Percentiles rank a stretch among this genome's conserved stretches.
These are phyloP conservation scores for Cephus runcator DNA, from an alignment of 2,888 invertebrate genomes.

Conservation along the genomic window DNA sequence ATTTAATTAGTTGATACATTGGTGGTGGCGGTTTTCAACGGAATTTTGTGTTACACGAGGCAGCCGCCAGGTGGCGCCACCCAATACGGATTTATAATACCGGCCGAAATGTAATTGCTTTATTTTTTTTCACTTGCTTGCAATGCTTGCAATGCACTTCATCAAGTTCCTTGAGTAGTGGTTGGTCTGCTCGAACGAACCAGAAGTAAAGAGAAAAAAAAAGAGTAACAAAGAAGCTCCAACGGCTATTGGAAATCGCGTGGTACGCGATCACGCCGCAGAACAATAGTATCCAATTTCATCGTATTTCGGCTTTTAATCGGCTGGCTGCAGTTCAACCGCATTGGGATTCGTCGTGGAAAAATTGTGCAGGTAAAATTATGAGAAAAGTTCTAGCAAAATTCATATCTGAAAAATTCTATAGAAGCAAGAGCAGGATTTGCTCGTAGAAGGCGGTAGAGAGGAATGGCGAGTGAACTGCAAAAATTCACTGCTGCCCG, in stretches of 20 bases:
- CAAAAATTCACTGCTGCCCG: not conserved
- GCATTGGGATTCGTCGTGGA: not conserved
- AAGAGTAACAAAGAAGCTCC: not conserved
- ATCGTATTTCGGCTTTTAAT: not conserved
- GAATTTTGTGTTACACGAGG: not conserved
- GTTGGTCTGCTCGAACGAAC: not conserved
- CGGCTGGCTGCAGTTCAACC: not conserved
- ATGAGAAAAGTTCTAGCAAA: not conserved
- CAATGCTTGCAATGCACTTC: not conserved
- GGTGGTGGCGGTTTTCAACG: not conserved
- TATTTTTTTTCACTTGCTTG: not conserved
- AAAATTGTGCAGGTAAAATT: not conserved
- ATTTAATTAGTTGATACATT: not conserved
- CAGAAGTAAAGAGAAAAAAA: not conserved
- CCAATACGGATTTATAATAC: not conserved
- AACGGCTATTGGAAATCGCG: not conserved
- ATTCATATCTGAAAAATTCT: not conserved
- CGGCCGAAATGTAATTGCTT: not conserved
- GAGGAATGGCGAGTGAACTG: not conserved
- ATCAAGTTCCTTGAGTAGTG: not conserved
- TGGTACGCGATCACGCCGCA: not conserved
- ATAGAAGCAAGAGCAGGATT: not conserved
- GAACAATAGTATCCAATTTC: not conserved
- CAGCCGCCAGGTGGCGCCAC: not conserved
- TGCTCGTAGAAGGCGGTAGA: not conserved